Conservation (phyloP, 2,797 vertebrate species). For the Tapera naevia region DNA sequence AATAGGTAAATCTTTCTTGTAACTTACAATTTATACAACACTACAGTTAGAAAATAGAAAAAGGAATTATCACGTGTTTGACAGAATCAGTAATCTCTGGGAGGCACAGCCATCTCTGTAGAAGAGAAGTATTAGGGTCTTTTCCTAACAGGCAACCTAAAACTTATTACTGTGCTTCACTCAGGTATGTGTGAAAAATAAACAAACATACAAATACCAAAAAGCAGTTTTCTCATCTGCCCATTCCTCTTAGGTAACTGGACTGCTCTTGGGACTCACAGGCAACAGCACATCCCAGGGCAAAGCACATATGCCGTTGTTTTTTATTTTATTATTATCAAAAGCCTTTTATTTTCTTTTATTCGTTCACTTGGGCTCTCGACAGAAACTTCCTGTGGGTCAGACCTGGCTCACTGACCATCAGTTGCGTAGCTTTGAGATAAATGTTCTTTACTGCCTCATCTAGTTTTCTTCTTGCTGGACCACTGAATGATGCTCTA, state of each 20-base stretch:
- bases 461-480: background rate
- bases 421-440: background rate
- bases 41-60: constrained; percentile 8
- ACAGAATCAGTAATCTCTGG: constrained; percentile 39
- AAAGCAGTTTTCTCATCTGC: background rate
- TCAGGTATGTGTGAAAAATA: background rate
- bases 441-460: background rate
- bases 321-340: too few species aligned
- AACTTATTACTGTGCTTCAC: constrained; percentile 37
- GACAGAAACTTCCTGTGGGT: background rate
- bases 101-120: constrained; percentile 25
- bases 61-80: constrained; percentile 27
- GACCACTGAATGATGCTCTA: background rate
- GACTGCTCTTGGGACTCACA: background rate
- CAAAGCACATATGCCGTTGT: background rate
- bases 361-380: background rate
- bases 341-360: background rate
- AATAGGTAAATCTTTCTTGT: background rate
- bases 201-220: background rate
- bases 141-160: constrained; percentile 7
- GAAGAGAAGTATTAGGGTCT: constrained; percentile 32
- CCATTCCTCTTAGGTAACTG: background rate
- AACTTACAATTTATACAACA: background rate
- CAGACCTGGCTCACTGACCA: background rate
- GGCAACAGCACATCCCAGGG: background rate